Conservation (phyloP, 2,797 vertebrate species). For the Myiothlypis chrysogaster region DNA sequence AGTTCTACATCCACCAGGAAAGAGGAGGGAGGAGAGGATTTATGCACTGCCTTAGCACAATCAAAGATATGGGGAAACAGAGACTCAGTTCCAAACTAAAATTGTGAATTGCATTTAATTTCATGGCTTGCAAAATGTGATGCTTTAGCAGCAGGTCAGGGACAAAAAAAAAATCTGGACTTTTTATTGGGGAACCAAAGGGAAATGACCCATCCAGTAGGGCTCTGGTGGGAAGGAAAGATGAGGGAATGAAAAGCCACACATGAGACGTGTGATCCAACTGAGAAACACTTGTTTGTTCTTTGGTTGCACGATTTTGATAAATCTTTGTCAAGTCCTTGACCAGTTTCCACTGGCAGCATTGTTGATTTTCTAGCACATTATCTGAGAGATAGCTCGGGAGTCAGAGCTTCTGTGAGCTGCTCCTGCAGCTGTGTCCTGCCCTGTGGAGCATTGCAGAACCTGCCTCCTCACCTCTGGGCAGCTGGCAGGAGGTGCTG, state of each 20-base stretch:
- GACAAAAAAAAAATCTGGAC: not conserved
- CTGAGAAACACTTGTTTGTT: not conserved
- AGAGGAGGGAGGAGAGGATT: not conserved
- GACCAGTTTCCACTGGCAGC: not conserved
- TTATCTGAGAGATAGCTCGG: not conserved
- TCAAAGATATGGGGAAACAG: not conserved
- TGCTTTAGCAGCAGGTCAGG: not conserved
- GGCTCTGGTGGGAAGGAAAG: not conserved
- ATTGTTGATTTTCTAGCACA: accelerated
- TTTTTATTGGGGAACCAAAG: not conserved
- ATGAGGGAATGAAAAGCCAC: not conserved
- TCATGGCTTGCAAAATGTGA: not conserved
- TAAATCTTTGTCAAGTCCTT: not conserved
- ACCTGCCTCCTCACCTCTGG: not conserved
- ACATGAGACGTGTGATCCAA: not conserved
- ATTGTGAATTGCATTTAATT: not conserved
- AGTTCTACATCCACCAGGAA: not conserved
- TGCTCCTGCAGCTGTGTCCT: not conserved
- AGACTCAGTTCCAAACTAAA: not conserved
- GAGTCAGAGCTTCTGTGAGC: not conserved
- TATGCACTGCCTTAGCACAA: not conserved
- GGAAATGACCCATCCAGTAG: not conserved
- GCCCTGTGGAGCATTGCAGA: not conserved
- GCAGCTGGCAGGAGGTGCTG: not conserved
- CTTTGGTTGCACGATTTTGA: not conserved